Conservation (phyloP, 2,113 vertebrate genomes). For the Dromiciops gliroides region DNA sequence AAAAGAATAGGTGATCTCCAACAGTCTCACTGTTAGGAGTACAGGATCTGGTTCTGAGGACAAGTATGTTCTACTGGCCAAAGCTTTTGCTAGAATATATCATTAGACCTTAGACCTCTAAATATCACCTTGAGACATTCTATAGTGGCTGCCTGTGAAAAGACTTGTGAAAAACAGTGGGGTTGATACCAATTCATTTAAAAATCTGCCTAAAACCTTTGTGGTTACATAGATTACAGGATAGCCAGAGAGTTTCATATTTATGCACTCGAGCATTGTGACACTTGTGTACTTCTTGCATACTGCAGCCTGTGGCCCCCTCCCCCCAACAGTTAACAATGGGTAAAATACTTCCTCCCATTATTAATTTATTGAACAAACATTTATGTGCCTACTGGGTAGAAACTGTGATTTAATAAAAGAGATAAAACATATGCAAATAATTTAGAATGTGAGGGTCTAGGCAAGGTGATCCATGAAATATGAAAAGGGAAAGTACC, state of each 20-base stretch:
- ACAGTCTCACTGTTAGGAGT: conserved; percentile 87
- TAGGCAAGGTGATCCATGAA: neutral
- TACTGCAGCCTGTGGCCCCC: neutral
- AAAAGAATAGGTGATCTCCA: too few relatives aligned
- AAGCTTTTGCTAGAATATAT: neutral
- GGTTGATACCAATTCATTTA: neutral
- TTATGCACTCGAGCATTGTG: neutral
- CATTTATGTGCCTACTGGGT: neutral
- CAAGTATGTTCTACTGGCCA: conserved; percentile 58
- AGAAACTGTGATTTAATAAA: neutral
- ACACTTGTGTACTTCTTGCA: neutral
- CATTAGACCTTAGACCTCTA: neutral
- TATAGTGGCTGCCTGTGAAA: neutral
- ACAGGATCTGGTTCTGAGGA: conserved; percentile 62
- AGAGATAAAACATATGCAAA: neutral
- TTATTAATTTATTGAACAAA: neutral
- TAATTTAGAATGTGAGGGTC: neutral
- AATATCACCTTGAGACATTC: neutral
- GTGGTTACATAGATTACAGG: neutral
- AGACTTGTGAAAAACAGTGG: neutral
- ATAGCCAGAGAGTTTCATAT: neutral
- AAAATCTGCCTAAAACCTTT: neutral
- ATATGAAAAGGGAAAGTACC: neutral
- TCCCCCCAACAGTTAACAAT: neutral
- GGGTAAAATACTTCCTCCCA: neutral